Conservation (phyloP, 2,797 vertebrate genomes). For the Smutsia temminckii region DNA sequence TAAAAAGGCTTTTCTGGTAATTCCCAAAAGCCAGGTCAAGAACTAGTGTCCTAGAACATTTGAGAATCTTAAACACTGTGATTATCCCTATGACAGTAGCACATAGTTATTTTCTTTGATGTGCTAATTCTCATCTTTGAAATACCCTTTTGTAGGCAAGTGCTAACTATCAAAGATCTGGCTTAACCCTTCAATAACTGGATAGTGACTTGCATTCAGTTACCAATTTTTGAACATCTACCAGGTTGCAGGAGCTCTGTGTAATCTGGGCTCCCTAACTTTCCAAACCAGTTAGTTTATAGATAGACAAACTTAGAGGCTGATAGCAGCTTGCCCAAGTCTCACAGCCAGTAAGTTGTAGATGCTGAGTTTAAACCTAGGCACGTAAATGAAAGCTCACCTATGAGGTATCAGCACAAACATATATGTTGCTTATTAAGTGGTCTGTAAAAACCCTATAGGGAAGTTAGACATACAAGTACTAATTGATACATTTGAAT, state of each 20-base stretch:
- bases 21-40: background rate
- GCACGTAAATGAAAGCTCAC: background rate
- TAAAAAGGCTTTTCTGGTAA: background rate
- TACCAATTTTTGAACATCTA: background rate
- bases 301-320: background rate
- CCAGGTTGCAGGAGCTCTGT: background rate
- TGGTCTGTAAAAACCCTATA: background rate
- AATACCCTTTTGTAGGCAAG: background rate
- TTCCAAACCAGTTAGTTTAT: background rate
- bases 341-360: background rate
- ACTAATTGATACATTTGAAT: background rate
- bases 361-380: constrained; percentile 6
- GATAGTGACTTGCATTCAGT: background rate
- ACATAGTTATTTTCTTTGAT: background rate
- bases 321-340: background rate
- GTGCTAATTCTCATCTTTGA: background rate
- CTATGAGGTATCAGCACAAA: background rate
- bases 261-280: background rate
- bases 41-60: background rate
- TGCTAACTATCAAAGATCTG: background rate
- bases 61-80: background rate
- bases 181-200: background rate
- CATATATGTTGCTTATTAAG: background rate
- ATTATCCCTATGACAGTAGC: background rate
- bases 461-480: background rate